Conservation (phyloP, 1,140 invertebrate genomes). For the Anastrepha obliqua region DNA sequence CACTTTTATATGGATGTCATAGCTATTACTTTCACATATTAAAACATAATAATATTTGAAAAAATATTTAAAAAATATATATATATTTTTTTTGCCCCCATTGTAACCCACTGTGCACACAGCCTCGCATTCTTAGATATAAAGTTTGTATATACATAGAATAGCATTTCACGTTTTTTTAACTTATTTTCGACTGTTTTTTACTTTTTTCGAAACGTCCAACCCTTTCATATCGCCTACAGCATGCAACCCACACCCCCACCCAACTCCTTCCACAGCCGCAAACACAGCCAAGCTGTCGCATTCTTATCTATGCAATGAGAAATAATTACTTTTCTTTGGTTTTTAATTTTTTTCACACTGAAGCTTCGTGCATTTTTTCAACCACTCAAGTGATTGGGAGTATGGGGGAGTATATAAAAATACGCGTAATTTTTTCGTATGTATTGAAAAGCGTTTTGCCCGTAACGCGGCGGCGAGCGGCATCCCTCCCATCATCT, state of each 20-base stretch:
- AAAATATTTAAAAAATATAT: no score
- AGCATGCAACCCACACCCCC: background rate
- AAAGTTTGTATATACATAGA: no score
- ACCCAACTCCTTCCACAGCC: background rate
- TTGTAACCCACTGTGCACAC: background rate
- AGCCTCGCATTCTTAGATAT: no score
- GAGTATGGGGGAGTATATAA: background rate
- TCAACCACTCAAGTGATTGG: conserved; percentile 8
- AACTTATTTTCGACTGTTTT: conserved; percentile 26
- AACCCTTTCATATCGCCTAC: conserved; percentile 20
- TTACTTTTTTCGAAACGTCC: background rate
- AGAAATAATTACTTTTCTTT: conserved; percentile 51
- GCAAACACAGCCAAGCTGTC: conserved; percentile 25
- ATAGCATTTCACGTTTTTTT: conserved; percentile 28
- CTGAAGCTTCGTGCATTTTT: background rate
- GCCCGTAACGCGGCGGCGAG: background rate
- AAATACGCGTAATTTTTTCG: background rate
- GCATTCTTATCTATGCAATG: conserved; percentile 46
- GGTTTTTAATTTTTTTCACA: conserved; percentile 33
- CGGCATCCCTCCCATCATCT: background rate
- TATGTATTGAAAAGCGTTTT: conserved; percentile 33
- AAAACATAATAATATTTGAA: no score
- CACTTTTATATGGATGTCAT: no score
- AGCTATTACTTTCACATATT: no score
- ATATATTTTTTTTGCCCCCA: background rate